Conservation (phyloP, 2,888 invertebrate genomes). For the Ophion slaviceki region DNA sequence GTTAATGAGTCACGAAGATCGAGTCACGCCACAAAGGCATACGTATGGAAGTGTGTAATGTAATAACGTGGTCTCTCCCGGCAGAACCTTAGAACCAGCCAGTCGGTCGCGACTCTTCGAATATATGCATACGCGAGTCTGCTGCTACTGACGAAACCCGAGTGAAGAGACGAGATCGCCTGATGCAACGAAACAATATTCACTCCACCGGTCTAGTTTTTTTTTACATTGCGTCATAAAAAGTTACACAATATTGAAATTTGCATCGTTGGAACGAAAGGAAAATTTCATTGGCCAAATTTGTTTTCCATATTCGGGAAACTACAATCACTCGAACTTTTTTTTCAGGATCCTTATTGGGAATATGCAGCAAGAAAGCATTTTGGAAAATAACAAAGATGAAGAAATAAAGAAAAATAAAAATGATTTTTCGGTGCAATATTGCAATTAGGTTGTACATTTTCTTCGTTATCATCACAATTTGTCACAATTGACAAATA, state of each 20-base stretch:
- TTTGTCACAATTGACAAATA: no score
- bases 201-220: background rate
- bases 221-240: constrained; percentile 12
- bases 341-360: no score
- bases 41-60: constrained; percentile 15
- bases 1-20: constrained; percentile 30
- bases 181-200: constrained; percentile 18
- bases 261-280: background rate
- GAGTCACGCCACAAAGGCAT: constrained; percentile 27
- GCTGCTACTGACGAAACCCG: background rate
- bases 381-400: no score
- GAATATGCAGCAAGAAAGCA: no score
- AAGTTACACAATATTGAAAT: background rate
- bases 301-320: background rate
- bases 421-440: no score
- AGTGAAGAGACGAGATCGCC: constrained; percentile 7
- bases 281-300: background rate
- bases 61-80: constrained; percentile 3
- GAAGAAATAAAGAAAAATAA: no score
- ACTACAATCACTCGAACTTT: background rate
- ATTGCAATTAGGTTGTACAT: no score
- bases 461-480: no score
- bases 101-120: constrained; percentile 14
- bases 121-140: background rate
- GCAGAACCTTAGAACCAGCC: constrained; percentile 14